These are phyloP conservation scores for Drosophila sturtevanti DNA, from an alignment of 1,140 invertebrate genomes.

Conservation along the genomic window DNA sequence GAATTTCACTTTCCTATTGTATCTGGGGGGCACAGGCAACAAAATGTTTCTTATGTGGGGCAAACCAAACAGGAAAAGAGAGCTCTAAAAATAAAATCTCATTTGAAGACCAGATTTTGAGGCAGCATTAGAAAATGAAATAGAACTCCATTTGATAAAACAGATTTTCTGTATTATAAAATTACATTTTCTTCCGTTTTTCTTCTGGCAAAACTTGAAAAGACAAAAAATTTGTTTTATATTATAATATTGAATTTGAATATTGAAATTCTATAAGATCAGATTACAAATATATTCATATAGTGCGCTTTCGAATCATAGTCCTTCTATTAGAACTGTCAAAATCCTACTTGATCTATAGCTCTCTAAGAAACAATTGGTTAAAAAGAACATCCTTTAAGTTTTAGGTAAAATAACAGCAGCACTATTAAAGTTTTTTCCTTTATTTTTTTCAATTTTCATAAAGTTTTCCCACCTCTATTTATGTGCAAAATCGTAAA, in stretches of 20 bases:
- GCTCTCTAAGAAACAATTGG: too few species aligned
- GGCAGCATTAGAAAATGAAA: not conserved
- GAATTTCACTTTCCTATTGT: slow-evolving; percentile 18
- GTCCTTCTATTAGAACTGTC: too few species aligned
- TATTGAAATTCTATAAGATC: too few species aligned
- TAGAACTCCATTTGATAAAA: not conserved
- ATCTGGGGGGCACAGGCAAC: not conserved
- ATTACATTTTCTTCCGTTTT: not conserved
- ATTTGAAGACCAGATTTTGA: not conserved
- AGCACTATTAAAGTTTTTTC: not conserved
- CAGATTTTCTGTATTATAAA: not conserved
- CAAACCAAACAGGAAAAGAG: not conserved
- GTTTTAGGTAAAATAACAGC: not conserved
- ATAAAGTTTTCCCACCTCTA: slow-evolving; percentile 26
- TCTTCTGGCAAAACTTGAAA: not conserved
- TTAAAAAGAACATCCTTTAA: too few species aligned
- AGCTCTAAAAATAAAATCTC: not conserved
- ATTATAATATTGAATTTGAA: too few species aligned
- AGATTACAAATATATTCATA: too few species aligned
- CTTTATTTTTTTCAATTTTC: slow-evolving; percentile 26
- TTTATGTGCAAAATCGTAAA: slow-evolving; percentile 79
- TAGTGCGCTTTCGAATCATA: too few species aligned
- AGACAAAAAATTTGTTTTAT: too few species aligned
- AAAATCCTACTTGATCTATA: too few species aligned
- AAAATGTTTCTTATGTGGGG: not conserved